These are phyloP conservation scores for Fragum whitleyi DNA, from an alignment of 2,888 invertebrate genomes.

Conservation along the genomic window DNA sequence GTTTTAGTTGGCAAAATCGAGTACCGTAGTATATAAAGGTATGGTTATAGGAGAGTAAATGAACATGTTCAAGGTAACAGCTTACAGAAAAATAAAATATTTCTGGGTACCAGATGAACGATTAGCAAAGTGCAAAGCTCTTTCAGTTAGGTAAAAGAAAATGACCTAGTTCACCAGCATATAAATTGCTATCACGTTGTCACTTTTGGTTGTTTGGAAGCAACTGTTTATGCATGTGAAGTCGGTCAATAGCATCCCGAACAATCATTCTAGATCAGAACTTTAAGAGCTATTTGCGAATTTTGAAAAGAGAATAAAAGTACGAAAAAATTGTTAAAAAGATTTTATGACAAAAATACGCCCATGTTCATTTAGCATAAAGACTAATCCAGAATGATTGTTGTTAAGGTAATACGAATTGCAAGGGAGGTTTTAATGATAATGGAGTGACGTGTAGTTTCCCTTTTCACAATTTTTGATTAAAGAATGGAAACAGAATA, in stretches of 20 bases:
- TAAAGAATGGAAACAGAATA: too few species aligned
- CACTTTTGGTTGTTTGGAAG: neutral
- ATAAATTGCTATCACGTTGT: neutral
- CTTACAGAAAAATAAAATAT: neutral
- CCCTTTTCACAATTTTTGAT: too few species aligned
- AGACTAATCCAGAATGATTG: too few species aligned
- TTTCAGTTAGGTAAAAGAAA: slow-evolving; percentile 8
- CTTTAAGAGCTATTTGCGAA: too few species aligned
- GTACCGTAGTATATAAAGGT: slow-evolving; percentile 13
- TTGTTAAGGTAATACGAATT: too few species aligned
- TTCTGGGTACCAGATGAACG: slow-evolving; percentile 26
- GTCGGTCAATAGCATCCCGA: neutral
- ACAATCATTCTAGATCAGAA: neutral
- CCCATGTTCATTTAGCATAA: too few species aligned
- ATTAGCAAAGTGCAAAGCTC: slow-evolving; percentile 46
- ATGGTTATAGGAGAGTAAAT: neutral
- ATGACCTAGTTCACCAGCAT: neutral
- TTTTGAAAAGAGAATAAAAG: too few species aligned
- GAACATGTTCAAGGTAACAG: neutral
- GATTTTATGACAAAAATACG: too few species aligned
- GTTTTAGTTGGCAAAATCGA: slow-evolving; percentile 39
- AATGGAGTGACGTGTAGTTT: too few species aligned
- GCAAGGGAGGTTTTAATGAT: too few species aligned
- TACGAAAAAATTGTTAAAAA: too few species aligned
- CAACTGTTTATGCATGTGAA: neutral